Evolutionary conservation across 2,797 vertebrate species (phyloP).

Genomic region (Lacerta agilis): DNA sequence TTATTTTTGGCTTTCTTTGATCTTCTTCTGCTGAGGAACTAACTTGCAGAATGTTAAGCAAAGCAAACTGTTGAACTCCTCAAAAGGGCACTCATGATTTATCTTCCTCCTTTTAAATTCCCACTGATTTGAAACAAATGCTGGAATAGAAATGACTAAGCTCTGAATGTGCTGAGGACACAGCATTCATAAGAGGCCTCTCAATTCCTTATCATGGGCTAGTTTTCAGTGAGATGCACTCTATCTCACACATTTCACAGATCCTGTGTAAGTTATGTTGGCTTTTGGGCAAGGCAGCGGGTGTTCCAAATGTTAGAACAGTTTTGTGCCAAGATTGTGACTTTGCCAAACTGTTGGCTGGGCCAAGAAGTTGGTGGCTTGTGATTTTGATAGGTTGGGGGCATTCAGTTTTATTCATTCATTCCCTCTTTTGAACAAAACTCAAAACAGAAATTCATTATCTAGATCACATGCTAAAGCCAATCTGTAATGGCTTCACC

Average conservation of each 20-base stretch:
- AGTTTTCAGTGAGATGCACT: neutral
- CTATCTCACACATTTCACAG: too few species aligned
- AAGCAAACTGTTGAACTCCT: neutral
- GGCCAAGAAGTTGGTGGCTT: neutral
- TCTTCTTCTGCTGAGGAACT: neutral
- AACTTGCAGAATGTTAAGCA: neutral
- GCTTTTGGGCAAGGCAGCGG: neutral
- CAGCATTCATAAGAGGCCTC: neutral
- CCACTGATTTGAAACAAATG: neutral
- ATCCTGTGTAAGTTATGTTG: neutral
- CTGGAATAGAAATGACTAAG: neutral
- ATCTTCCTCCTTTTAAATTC: neutral
- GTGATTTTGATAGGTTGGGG: neutral
- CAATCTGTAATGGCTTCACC: neutral
- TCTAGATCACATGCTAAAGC: neutral
- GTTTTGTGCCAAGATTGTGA: neutral
- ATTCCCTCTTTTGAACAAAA: neutral
- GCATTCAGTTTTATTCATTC: neutral
- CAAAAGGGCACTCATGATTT: neutral
- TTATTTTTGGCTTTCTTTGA: neutral
- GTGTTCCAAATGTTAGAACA: neutral
- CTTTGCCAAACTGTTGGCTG: neutral
- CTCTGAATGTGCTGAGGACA: neutral
- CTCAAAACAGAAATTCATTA: neutral
- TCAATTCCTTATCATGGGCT: neutral